Base-by-base conservation (phyloP, 2,888 invertebrate species). In the Panorpa germanica region DNA sequence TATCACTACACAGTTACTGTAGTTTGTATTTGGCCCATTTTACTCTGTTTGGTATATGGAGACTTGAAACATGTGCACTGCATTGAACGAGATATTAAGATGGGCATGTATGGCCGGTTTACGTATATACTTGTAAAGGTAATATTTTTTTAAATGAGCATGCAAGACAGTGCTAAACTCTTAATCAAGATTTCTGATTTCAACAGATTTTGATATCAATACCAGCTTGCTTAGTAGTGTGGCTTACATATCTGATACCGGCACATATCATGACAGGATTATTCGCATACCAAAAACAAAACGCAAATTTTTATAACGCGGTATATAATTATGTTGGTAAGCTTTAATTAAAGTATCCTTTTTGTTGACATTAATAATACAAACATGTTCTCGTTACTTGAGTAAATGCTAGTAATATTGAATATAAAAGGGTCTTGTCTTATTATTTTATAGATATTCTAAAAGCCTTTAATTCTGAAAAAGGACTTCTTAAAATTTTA, bases 251-350 rank as follows among this genome's bases (percentile, higher is more conserved):
- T 48, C 49, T 86, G 30, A 70, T 86, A 34, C 91, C 91, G 10
- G 82, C 83, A 25, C 85, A 81, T 48, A 80, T 81, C 11, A 85
- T 86, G 85, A 73, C 76, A 15, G 83, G 83, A 0, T 53, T 83
- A 1, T n/a, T n/a, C n/a, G n/a, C n/a, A n/a, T n/a, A n/a, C n/a
- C n/a, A n/a, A n/a, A n/a, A n/a, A n/a, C n/a, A n/a, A n/a, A n/a
- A n/a, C n/a, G n/a, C n/a, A n/a, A n/a, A n/a, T n/a, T n/a, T n/a
- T 44, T 63, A 71, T 40, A 69, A 70, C 31, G 74, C 73, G 38
- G 73, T 75, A 47, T 73, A 74, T 48, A 55, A 70, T 38, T 74
- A 74, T 47, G 62, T 74, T 59, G 74, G 74, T 73, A 52, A 52
- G 50, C 36, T 13, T 10, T 13, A 10, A 28, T 28, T 25, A 5